Evolutionary conservation across 2,113 vertebrate species (phyloP).

Genomic region (Gobius niger): DNA sequence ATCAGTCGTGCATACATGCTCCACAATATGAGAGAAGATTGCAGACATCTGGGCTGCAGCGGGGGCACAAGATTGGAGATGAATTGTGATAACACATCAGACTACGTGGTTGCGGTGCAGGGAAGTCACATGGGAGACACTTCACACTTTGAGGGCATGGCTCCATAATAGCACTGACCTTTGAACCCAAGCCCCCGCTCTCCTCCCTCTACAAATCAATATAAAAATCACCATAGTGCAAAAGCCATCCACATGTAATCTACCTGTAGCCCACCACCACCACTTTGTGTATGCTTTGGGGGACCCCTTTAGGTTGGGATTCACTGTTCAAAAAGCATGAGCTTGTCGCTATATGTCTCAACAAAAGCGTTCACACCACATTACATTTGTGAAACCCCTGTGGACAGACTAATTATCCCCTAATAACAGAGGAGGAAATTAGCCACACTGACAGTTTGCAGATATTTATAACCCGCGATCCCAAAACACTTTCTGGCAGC

Average conservation of each 20-base stretch:
- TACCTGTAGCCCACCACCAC: too few species aligned
- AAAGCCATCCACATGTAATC: neutral
- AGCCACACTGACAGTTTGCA: neutral
- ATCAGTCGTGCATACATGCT: neutral
- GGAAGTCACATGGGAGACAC: neutral
- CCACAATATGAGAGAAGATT: too few species aligned
- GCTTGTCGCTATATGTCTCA: neutral
- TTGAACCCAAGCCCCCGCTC: neutral
- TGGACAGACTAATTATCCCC: neutral
- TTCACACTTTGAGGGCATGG: slow-evolving; percentile 5
- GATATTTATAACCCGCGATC: slow-evolving; percentile 6
- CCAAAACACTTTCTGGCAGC: neutral
- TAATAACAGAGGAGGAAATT: neutral
- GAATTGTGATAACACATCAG: neutral
- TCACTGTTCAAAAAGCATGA: too few species aligned
- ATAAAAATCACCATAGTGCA: neutral
- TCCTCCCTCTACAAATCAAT: neutral
- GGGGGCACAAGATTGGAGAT: neutral
- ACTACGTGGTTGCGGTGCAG: neutral
- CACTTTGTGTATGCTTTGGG: too few species aligned
- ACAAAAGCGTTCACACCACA: slow-evolving; percentile 3
- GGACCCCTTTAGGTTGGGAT: too few species aligned
- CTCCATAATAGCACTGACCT: neutral
- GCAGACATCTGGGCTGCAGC: too few species aligned
- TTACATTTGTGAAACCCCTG: slow-evolving; percentile 4